phyloP scores from a whole-genome alignment of 2,797 vertebrate species.

The Pyrocephalus nanus region DNA sequence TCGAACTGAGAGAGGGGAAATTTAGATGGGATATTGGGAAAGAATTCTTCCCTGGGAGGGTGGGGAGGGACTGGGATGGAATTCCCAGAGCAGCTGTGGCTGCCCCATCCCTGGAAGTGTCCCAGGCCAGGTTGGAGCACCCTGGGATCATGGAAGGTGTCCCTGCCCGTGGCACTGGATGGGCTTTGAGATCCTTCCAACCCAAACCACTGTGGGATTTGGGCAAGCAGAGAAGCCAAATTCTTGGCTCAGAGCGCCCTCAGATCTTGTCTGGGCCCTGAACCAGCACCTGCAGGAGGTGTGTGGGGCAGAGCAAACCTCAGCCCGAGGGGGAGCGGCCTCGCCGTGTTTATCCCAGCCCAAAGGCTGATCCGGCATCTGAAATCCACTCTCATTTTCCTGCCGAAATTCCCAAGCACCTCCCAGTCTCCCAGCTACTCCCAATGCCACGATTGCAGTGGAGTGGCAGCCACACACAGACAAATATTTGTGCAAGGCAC shows the following conservation, averaged over 20 bases:
- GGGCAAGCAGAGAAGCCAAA: background rate
- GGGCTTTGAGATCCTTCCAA: background rate
- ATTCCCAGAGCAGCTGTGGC: background rate
- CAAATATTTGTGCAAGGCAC: conserved; percentile 65
- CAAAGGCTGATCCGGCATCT: background rate
- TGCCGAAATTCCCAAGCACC: conserved; percentile 45
- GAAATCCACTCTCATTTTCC: background rate
- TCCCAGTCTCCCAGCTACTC: conserved; percentile 40
- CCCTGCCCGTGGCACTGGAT: background rate
- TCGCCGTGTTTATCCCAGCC: background rate
- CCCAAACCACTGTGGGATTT: background rate
- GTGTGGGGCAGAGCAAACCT: background rate
- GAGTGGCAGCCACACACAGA: conserved; percentile 18
- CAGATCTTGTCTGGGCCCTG: background rate
- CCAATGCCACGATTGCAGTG: conserved; percentile 34
- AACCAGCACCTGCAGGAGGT: rapidly evolving
- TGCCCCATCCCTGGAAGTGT: background rate
- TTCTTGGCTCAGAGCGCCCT: background rate
- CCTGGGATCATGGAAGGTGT: background rate
- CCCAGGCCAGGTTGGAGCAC: background rate
- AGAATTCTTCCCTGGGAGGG: background rate
- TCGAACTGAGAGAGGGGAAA: background rate
- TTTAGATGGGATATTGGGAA: background rate
- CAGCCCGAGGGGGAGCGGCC: background rate
- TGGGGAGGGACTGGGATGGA: background rate